Base-by-base conservation (phyloP, 1,140 invertebrate genomes). In the Drosophila triauraria region DNA sequence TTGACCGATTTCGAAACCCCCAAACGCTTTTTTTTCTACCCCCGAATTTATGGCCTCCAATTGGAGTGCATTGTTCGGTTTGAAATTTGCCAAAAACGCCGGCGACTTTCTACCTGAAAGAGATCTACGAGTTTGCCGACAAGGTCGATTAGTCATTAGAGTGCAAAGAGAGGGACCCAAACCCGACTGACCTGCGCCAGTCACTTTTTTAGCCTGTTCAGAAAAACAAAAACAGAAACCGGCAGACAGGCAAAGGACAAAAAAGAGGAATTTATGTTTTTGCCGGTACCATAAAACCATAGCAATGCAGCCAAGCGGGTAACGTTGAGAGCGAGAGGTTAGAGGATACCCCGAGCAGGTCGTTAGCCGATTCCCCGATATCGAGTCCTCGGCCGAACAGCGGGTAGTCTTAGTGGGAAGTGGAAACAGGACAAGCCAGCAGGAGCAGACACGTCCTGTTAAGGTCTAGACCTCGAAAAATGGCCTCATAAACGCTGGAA, bases 61-160 rank as follows among this genome's bases (percentile, higher is more conserved):
- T 87, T 87, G 82, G 84, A 87, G 76, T 53, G 48, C 46, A 67
- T 60, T 67, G 47, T 60, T 40, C 46, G 35, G 42, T 3, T 23
- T 38, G 13, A 65, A 61, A 54, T 76, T 76, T 76, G 80, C 75
- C 64, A 69, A 82, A 65, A 74, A 60, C 20, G 32, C 25, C 38
- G 48, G 10, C 30, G 32, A 61, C 63, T 60, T 43, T 77, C 72
- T 88, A 87, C 83, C 84, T 87, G 84, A 25, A 60, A 17, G 43
- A 72, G 53, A 60, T 72, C 67, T 43, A 71, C 58, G 27, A 54
- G 47, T 61, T 40, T 44, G 59, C 59, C 62, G 60, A 53, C 84
- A 79, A 80, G 83, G 83, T 80, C 85, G 80, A 83, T 87, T 87
- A 88, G 80, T 88, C 84, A 87, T 80, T 88, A 80, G 68, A 80